A percentile compares a stretch with the other conserved stretches of the same genome.
Conservation (phyloP, 2,797 vertebrate genomes). For the Phoebastria nigripes region DNA sequence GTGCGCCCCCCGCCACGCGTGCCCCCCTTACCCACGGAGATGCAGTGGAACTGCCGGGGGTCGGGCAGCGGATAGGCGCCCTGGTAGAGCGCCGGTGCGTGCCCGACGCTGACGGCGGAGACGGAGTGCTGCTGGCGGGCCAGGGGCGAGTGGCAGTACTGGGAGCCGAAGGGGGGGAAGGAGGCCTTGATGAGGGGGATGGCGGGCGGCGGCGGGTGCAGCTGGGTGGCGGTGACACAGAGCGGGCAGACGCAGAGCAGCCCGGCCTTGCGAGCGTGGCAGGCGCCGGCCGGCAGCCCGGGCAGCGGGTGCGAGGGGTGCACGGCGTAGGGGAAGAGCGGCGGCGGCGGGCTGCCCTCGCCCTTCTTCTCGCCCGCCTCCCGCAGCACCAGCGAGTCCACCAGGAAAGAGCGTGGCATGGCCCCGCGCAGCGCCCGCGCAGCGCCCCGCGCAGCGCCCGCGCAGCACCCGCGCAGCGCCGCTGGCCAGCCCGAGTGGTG, state of each 20-base stretch:
- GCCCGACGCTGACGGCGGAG: constrained; percentile 83
- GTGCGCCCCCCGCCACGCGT: not conserved
- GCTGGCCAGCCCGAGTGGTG: constrained; percentile 93
- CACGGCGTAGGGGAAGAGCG: constrained; percentile 91
- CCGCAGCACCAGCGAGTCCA: constrained; percentile 96
- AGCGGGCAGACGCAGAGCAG: constrained; percentile 95
- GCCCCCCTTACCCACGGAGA: constrained; percentile 90
- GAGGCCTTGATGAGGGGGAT: constrained; percentile 94
- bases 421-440: constrained; percentile 51
- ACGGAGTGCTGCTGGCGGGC: constrained; percentile 86
- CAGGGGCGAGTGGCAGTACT: constrained; percentile 91
- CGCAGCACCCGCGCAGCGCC: constrained; percentile 52
- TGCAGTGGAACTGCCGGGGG: constrained; percentile 95
- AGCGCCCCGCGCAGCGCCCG: constrained; percentile 52
- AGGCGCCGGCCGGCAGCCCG: constrained; percentile 84
- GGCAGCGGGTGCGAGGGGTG: constrained; percentile 90
- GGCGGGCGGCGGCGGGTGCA: constrained; percentile 87
- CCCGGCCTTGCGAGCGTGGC: constrained; percentile 92
- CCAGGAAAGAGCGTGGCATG: constrained; percentile 97
- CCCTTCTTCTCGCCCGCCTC: constrained; percentile 86
- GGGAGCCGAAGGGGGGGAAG: constrained; percentile 89
- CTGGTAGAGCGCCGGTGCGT: constrained; percentile 89
- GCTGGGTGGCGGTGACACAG: constrained; percentile 92
- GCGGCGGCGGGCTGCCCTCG: constrained; percentile 75
- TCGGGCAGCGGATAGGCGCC: constrained; percentile 90